A percentile compares a stretch with the other conserved stretches of the same genome.
Conservation (phyloP, 2,797 vertebrate species). For the Pangasius krempfi region DNA sequence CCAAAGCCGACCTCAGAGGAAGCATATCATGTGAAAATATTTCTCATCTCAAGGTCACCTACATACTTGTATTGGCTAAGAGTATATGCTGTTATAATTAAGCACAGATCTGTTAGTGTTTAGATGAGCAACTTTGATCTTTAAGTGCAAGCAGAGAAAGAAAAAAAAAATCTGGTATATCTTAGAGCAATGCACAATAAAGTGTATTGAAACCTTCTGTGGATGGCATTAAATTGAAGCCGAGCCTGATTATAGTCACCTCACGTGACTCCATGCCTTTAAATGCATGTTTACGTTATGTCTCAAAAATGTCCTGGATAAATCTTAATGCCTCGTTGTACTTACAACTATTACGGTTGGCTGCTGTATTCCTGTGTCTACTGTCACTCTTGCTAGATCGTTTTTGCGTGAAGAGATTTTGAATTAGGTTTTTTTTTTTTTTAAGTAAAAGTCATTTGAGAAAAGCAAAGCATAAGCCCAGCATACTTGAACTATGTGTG, state of each 20-base stretch:
- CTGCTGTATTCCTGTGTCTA: neutral
- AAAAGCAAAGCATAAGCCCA: neutral
- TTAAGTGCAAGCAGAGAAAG: neutral
- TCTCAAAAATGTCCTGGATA: neutral
- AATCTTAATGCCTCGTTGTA: neutral
- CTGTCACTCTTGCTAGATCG: neutral
- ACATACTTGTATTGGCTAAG: neutral
- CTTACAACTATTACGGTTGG: neutral
- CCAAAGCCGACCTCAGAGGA: neutral
- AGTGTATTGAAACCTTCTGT: constrained; percentile 4
- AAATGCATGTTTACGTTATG: neutral
- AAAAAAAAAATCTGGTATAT: neutral
- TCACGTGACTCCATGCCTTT: neutral
- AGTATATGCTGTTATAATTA: neutral
- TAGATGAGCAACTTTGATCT: constrained; percentile 21
- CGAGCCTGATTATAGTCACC: neutral
- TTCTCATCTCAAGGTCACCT: neutral
- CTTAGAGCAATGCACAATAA: constrained; percentile 9
- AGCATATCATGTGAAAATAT: neutral
- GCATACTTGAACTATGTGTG: neutral
- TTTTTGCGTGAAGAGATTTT: neutral
- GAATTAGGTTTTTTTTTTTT: neutral
- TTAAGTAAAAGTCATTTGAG: neutral
- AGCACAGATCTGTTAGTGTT: neutral
- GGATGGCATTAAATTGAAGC: neutral